Base-by-base conservation (phyloP, 2,113 vertebrate species). In the Struthidea cinerea region DNA sequence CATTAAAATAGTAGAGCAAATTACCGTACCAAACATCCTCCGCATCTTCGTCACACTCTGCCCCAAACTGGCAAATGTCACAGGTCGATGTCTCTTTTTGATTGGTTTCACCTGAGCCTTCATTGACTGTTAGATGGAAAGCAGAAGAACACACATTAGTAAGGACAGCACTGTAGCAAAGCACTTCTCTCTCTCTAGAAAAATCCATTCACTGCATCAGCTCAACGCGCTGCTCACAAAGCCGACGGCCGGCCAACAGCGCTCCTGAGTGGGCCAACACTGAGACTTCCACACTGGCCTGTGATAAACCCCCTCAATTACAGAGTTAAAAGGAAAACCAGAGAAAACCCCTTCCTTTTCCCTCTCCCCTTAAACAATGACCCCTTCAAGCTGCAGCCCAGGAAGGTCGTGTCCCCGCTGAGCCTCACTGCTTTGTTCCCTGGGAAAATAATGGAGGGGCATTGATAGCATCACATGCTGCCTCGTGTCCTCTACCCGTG, bases 11-110 rank as follows among this genome's bases (percentile, higher is more conserved):
- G 68, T 52, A 93, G 85, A 95, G 42, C 42, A 95, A 93, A 83
- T 91, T 96, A 97, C 95, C 28, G 41, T 98, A 99, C 99, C 99
- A 99, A 90, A 99, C 99, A 76, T 99, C 99, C 95, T 99, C 99
- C 22, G 99, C 99, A 50, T 99, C 99, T 98, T 99, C 99, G 7
- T 99, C 99, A 42, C 99, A 99, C 97, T 99, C 99, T 3, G 99
- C 99, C 56, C 99, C 99, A 78, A 99, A 99, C 97, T 99, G 99
- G 97, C 99, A 99, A 96, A 99, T 99, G 96, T 99, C 99, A 96
- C 99, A 99, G 95, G 99, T 99, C 95, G 99, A 99, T 35, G 99
- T 99, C 97, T 99, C 99, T 98, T 99, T 99, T 97, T 99, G 99
- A 94, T 97, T 99, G 39, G 99, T 98, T 98, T 99, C 99, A 46